Conservation (phyloP, 1,140 invertebrate species). For the Drosophila lacteicornis region DNA sequence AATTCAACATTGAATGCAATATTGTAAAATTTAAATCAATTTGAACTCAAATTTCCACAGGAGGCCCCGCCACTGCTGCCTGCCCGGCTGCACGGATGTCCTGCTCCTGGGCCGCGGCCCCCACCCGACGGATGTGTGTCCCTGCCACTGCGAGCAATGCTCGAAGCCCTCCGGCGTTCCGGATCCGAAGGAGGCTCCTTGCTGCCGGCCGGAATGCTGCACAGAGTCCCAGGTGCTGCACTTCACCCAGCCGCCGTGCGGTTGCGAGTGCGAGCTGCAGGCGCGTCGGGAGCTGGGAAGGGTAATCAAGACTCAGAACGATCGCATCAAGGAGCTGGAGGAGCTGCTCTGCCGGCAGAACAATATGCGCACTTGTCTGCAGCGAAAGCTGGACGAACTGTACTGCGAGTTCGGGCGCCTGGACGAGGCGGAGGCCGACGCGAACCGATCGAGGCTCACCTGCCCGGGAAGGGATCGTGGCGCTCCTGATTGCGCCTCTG, state of each 20-base stretch:
- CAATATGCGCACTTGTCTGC: constrained; percentile 32
- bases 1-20: too few relatives aligned
- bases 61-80: constrained; percentile 7
- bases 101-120: constrained; percentile 51
- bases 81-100: constrained; percentile 64
- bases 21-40: not conserved
- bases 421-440: constrained; percentile 10
- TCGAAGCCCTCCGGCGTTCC: not conserved
- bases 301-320: constrained; percentile 49
- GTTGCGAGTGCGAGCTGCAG: constrained; percentile 39
- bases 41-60: not conserved
- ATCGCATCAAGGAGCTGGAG: constrained; percentile 55
- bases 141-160: constrained; percentile 50
- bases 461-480: constrained; percentile 18
- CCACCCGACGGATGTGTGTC: constrained; percentile 31
- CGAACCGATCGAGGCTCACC: not conserved
- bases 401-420: constrained; percentile 53
- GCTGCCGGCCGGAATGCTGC: constrained; percentile 14
- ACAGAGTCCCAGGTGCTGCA: constrained; percentile 4
- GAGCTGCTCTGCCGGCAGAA: constrained; percentile 46
- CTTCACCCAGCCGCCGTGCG: constrained; percentile 34
- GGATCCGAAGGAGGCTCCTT: not conserved
- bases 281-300: constrained; percentile 24
- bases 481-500: constrained; percentile 15
- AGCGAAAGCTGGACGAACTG: constrained; percentile 55